A percentile compares a stretch with the other conserved stretches of the same genome.
Conservation (phyloP, 1,140 invertebrate species). For the Drosophila ficusphila region DNA sequence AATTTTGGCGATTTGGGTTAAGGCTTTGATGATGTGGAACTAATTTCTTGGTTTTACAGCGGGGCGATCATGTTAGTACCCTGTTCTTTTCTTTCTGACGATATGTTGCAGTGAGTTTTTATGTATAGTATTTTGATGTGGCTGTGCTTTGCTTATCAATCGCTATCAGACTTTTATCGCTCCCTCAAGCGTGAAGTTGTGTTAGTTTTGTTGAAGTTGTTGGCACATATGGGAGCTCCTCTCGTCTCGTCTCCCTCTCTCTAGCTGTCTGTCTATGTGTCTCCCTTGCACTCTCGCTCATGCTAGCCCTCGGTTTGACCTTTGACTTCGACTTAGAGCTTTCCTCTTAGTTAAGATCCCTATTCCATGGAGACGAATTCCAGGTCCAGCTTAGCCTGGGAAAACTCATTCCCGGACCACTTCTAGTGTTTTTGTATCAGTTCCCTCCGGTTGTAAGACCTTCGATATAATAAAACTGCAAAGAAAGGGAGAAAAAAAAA, state of each 20-base stretch:
- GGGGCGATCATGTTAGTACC: slow-evolving; percentile 31
- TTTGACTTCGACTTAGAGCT: slow-evolving; percentile 20
- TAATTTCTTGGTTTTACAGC: slow-evolving; percentile 6
- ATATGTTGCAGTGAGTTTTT: slow-evolving; percentile 48
- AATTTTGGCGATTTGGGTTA: neutral
- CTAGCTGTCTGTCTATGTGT: slow-evolving; percentile 54
- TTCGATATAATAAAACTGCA: slow-evolving; percentile 63
- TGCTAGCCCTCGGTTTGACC: slow-evolving; percentile 45
- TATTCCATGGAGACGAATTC: slow-evolving; percentile 53
- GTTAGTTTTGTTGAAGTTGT: slow-evolving; percentile 45
- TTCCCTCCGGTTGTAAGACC: slow-evolving; percentile 37
- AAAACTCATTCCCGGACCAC: slow-evolving; percentile 55
- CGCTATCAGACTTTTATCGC: slow-evolving; percentile 72
- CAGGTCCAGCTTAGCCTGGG: slow-evolving; percentile 46
- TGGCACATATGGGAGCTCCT: slow-evolving; percentile 71
- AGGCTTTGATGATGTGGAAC: neutral
- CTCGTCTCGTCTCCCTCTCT: slow-evolving; percentile 37
- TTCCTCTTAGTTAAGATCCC: slow-evolving; percentile 35
- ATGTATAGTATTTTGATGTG: slow-evolving; percentile 27
- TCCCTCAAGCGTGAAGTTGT: slow-evolving; percentile 63
- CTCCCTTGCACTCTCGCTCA: slow-evolving; percentile 44
- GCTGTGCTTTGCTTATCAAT: slow-evolving; percentile 41
- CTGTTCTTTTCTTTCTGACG: slow-evolving; percentile 11
- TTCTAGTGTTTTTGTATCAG: slow-evolving; percentile 7
- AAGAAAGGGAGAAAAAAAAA: slow-evolving; percentile 41